Evolutionary conservation across 2,797 vertebrate species (phyloP).

Genomic region (Babyrousa celebensis): DNA sequence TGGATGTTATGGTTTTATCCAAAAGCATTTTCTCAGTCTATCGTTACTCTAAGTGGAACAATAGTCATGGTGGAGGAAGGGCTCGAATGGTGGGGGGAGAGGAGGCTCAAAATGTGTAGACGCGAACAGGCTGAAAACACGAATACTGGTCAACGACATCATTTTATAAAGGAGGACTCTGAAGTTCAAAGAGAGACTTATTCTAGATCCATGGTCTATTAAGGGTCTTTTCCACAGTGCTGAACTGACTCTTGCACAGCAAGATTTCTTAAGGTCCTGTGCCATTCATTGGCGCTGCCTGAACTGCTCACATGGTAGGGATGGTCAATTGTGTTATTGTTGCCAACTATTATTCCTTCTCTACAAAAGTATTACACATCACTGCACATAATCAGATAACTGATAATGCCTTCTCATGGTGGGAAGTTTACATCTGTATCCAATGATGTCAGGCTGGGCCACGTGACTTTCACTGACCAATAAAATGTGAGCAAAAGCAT

Average conservation of each 20-base stretch:
- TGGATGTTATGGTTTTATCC: background rate
- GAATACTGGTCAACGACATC: background rate
- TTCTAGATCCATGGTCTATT: background rate
- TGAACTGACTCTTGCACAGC: background rate
- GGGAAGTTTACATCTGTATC: background rate
- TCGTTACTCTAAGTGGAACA: background rate
- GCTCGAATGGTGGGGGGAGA: too few relatives aligned
- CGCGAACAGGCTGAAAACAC: background rate
- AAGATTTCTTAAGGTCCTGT: background rate
- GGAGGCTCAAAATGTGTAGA: background rate
- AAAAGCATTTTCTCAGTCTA: background rate
- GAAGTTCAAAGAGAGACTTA: background rate
- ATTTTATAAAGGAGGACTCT: constrained; percentile 14
- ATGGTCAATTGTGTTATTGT: background rate
- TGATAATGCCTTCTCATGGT: background rate
- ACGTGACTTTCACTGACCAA: background rate
- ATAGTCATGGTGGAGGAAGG: background rate
- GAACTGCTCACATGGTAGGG: background rate
- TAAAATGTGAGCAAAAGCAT: background rate
- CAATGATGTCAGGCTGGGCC: background rate
- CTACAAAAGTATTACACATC: background rate
- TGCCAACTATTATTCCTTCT: background rate
- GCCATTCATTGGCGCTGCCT: background rate
- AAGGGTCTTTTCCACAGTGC: background rate
- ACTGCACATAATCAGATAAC: background rate